Evolutionary conservation across 2,797 vertebrate species (phyloP).

Genomic region (Acestrorhynchus altus): DNA sequence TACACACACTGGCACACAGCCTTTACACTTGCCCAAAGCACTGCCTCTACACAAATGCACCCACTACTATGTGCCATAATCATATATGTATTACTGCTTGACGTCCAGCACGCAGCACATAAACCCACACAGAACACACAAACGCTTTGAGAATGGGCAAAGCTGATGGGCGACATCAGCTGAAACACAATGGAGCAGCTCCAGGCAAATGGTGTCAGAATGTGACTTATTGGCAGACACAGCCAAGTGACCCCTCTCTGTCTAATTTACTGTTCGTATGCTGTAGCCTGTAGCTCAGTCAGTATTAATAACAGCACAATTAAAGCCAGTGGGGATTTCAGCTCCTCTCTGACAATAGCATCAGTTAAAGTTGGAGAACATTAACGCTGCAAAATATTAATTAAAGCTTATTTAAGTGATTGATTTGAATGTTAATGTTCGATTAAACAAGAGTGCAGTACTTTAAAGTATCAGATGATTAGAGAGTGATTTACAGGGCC

Average conservation of each 20-base stretch:
- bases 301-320: constrained; percentile 84
- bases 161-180: constrained; percentile 12
- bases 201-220: constrained; percentile 37
- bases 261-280: constrained; percentile 77
- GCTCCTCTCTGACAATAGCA: constrained; percentile 82
- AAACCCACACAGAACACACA: constrained; percentile 23
- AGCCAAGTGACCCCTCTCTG: constrained; percentile 54
- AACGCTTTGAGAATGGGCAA: not conserved
- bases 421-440: constrained; percentile 83
- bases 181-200: constrained; percentile 45
- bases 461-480: constrained; percentile 76
- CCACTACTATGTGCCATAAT: not conserved
- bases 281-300: constrained; percentile 76
- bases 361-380: constrained; percentile 80
- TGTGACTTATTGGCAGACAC: constrained; percentile 41
- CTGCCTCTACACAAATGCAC: not conserved
- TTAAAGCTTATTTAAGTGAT: constrained; percentile 75
- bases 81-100: constrained; percentile 3
- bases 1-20: constrained; percentile 8
- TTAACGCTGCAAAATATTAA: constrained; percentile 85
- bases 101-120: not conserved
- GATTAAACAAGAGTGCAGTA: constrained; percentile 79
- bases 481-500: constrained; percentile 68
- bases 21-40: constrained; percentile 8
- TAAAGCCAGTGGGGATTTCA: constrained; percentile 80